These are phyloP conservation scores for Lepidocyrtoides sp. DNA, from an alignment of 2,888 invertebrate species.

Conservation along the genomic window DNA sequence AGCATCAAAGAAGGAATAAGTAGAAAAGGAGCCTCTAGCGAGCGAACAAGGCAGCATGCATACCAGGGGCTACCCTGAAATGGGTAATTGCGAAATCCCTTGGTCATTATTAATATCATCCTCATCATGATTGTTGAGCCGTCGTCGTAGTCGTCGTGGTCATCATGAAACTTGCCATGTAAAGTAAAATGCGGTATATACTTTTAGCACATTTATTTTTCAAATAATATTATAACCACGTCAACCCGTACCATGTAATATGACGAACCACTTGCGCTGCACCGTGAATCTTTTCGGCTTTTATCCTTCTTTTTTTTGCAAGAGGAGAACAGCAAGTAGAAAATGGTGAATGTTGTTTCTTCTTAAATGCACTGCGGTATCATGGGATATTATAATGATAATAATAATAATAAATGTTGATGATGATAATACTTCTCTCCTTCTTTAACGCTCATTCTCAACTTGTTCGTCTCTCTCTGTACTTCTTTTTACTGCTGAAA, in stretches of 20 bases:
- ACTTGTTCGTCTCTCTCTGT: slow-evolving; percentile 36
- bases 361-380: slow-evolving; percentile 17
- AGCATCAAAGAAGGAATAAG: slow-evolving; percentile 19
- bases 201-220: neutral
- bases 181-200: slow-evolving; percentile 37
- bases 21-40: slow-evolving; percentile 45
- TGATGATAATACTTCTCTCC: slow-evolving; percentile 29
- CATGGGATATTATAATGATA: slow-evolving; percentile 48
- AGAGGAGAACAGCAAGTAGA: neutral
- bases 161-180: slow-evolving; percentile 45
- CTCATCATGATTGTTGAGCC: slow-evolving; percentile 48
- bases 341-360: slow-evolving; percentile 32
- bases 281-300: slow-evolving; percentile 27
- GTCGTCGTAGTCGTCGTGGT: neutral
- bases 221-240: slow-evolving; percentile 2
- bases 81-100: slow-evolving; percentile 80
- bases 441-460: slow-evolving; percentile 6
- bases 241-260: slow-evolving; percentile 37
- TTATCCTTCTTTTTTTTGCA: neutral
- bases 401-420: slow-evolving; percentile 43
- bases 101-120: slow-evolving; percentile 63
- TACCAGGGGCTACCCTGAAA: slow-evolving; percentile 79
- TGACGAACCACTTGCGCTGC: neutral
- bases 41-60: neutral
- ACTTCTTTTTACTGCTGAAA: slow-evolving; percentile 34